phyloP scores from a whole-genome alignment of 2,888 invertebrate species.

The Luffia ferchaultella region DNA sequence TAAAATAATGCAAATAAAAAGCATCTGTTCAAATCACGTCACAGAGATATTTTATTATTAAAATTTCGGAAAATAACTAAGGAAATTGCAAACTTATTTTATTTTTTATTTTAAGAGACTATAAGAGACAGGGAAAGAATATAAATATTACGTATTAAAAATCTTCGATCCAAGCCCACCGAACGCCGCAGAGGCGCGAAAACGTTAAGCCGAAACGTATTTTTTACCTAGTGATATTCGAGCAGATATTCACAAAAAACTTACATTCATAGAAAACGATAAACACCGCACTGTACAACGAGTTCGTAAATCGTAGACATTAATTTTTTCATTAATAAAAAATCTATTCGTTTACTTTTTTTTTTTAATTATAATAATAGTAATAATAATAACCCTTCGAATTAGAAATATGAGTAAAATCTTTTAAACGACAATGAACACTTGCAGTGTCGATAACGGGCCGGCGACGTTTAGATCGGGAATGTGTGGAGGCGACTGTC shows the following conservation, averaged over 20 bases:
- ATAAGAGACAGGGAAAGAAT: too few species aligned
- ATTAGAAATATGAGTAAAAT: constrained; percentile 44
- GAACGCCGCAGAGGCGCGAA: neutral
- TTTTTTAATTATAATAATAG: constrained; percentile 12
- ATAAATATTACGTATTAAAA: neutral
- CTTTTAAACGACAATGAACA: constrained; percentile 47
- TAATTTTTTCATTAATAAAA: constrained; percentile 33
- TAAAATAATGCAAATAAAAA: too few species aligned
- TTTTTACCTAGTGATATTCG: constrained; percentile 49
- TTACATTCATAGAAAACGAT: constrained; percentile 34
- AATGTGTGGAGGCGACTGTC: constrained; percentile 1
- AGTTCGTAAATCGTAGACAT: constrained; percentile 25
- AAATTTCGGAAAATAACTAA: too few species aligned
- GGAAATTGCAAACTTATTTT: too few species aligned
- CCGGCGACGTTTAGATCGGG: constrained; percentile 1
- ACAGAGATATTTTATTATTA: too few species aligned
- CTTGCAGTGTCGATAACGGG: constrained; percentile 9
- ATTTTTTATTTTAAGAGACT: too few species aligned
- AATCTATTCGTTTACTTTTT: constrained; percentile 25
- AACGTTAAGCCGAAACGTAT: constrained; percentile 36
- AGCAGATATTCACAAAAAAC: constrained; percentile 58
- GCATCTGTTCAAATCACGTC: too few species aligned
- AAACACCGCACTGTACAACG: constrained; percentile 33
- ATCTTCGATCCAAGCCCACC: neutral
- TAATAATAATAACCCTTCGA: constrained; percentile 33